Evolutionary conservation across 1,140 invertebrate genomes (phyloP).

Genomic region (Steinernema khuongi): DNA sequence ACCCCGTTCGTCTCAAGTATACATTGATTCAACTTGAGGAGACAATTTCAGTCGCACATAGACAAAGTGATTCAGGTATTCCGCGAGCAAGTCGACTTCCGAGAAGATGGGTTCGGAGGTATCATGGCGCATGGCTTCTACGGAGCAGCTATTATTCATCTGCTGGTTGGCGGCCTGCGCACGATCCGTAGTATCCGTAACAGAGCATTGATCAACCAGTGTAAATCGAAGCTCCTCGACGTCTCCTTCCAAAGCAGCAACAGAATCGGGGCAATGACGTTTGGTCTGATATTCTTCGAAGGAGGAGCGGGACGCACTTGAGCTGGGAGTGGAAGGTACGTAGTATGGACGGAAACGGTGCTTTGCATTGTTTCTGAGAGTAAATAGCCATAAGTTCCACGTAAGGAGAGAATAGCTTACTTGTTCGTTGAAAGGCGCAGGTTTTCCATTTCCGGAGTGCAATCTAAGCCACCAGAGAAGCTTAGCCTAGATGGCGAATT

Average conservation of each 20-base stretch:
- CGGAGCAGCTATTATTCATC: constrained; percentile 4
- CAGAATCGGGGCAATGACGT: background rate
- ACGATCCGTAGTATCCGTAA: background rate
- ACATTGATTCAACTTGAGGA: constrained; percentile 35
- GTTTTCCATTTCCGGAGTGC: background rate
- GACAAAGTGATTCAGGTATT: constrained; percentile 40
- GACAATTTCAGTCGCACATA: constrained; percentile 39
- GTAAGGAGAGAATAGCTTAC: background rate
- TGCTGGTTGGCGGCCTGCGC: background rate
- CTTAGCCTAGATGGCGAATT: background rate
- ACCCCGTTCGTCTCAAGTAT: too few species aligned
- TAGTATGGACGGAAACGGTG: background rate
- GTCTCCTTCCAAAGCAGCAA: constrained; percentile 19
- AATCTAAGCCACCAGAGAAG: background rate
- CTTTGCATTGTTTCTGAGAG: background rate
- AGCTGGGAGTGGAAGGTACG: background rate
- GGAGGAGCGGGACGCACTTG: background rate
- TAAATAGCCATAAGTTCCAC: background rate
- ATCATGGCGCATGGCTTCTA: background rate
- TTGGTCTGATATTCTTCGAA: constrained; percentile 6
- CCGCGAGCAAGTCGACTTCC: constrained; percentile 30
- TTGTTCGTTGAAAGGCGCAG: background rate
- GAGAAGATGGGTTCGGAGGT: background rate
- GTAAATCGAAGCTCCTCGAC: constrained; percentile 20
- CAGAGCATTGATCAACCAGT: constrained; percentile 17